phyloP scores from a whole-genome alignment of 2,888 invertebrate genomes.

The Hydrotaea cyrtoneurina region DNA sequence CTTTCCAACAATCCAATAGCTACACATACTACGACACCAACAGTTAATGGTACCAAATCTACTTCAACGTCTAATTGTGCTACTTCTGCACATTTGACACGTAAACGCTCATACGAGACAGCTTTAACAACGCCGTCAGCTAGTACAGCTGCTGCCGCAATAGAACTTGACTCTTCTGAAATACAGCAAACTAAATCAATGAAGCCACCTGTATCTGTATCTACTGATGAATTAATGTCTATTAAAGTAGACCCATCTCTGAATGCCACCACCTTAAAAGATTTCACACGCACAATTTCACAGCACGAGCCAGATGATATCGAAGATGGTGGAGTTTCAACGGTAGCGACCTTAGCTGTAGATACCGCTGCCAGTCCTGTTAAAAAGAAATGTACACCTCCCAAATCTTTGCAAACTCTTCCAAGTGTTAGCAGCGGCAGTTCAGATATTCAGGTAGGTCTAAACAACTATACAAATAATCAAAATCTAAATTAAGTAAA shows the following conservation, averaged over 20 bases:
- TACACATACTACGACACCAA: conserved; percentile 70
- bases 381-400: conserved; percentile 76
- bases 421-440: conserved; percentile 71
- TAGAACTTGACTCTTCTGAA: conserved; percentile 50
- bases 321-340: conserved; percentile 69
- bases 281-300: conserved; percentile 76
- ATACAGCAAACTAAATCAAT: conserved; percentile 56
- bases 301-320: conserved; percentile 73
- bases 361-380: conserved; percentile 65
- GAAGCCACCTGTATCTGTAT: conserved; percentile 62
- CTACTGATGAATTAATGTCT: conserved; percentile 48
- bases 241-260: conserved; percentile 55
- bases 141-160: conserved; percentile 58
- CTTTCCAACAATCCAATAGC: conserved; percentile 78
- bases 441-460: conserved; percentile 75
- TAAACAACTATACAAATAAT: no score
- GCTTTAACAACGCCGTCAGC: conserved; percentile 72
- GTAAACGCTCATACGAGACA: conserved; percentile 79
- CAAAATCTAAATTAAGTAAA: no score
- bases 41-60: conserved; percentile 63
- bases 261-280: conserved; percentile 71
- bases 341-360: conserved; percentile 51
- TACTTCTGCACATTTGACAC: conserved; percentile 73
- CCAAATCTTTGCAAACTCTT: conserved; percentile 55
- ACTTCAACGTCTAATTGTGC: conserved; percentile 58